Percentiles rank a stretch among this genome's conserved stretches.
These are phyloP conservation scores for Scopus umbretta DNA, from an alignment of 2,113 vertebrate species.

Conservation along the genomic window DNA sequence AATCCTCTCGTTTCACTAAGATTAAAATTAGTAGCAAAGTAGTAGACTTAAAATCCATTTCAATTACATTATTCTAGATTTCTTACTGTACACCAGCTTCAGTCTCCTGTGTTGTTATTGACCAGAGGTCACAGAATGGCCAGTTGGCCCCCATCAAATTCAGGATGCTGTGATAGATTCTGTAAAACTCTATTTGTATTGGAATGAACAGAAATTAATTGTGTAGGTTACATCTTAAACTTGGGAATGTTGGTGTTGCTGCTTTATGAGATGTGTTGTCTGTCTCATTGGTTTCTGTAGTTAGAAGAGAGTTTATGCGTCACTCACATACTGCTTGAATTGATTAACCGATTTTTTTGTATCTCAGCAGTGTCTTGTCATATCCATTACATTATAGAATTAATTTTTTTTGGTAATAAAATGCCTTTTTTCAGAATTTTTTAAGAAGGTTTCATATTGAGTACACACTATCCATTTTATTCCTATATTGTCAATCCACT, in stretches of 20 bases:
- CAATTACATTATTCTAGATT: neutral
- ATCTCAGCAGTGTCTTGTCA: neutral
- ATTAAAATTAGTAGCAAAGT: neutral
- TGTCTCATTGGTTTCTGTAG: neutral
- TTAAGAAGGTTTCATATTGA: neutral
- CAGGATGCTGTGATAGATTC: neutral
- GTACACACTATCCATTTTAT: neutral
- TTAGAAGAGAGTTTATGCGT: neutral
- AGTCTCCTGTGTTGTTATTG: neutral
- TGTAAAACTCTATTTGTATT: neutral
- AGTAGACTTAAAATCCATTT: neutral
- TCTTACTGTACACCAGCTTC: neutral
- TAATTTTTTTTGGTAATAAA: neutral
- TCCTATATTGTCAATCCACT: neutral
- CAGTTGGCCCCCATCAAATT: neutral
- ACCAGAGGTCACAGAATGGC: neutral
- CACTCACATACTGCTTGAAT: neutral
- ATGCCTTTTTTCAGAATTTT: neutral
- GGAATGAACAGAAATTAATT: neutral
- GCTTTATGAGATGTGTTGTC: neutral
- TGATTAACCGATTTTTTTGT: neutral
- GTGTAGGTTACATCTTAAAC: neutral
- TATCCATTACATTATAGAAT: neutral
- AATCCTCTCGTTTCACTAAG: neutral
- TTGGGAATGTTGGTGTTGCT: neutral